These are phyloP conservation scores for Triplophysa tibetana DNA, from an alignment of 2,113 vertebrate genomes.

Conservation along the genomic window DNA sequence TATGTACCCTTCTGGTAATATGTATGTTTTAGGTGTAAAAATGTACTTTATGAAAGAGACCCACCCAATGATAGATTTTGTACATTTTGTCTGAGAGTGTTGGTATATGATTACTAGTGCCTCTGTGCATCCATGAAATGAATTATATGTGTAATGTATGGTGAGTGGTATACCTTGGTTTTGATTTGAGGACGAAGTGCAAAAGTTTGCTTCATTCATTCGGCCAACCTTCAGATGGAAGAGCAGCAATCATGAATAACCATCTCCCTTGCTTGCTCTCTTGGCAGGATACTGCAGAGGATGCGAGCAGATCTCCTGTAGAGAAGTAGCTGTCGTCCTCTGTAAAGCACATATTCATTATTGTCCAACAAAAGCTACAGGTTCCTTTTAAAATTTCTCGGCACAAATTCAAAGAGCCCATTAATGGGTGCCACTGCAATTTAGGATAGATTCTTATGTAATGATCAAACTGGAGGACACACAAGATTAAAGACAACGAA, in stretches of 20 bases:
- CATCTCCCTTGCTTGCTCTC: neutral
- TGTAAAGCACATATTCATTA: slow-evolving; percentile 46
- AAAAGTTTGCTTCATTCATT: neutral
- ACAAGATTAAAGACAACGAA: neutral
- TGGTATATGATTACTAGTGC: neutral
- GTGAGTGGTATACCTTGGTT: slow-evolving; percentile 1
- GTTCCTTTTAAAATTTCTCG: slow-evolving; percentile 23
- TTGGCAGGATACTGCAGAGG: slow-evolving; percentile 14
- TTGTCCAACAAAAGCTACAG: slow-evolving; percentile 24
- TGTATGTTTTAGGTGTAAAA: too few relatives aligned
- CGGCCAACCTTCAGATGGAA: slow-evolving; percentile 31
- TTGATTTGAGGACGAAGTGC: slow-evolving; percentile 4
- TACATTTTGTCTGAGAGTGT: too few relatives aligned
- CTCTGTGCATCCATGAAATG: neutral
- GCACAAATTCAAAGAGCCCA: slow-evolving; percentile 37
- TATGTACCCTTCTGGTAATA: too few relatives aligned
- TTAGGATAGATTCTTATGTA: slow-evolving; percentile 8
- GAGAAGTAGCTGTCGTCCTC: slow-evolving; percentile 25
- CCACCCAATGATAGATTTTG: too few relatives aligned
- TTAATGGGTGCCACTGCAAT: slow-evolving; percentile 36
- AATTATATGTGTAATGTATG: neutral
- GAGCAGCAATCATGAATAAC: neutral
- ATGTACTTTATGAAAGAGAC: too few relatives aligned
- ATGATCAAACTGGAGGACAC: neutral
- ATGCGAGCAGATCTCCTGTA: slow-evolving; percentile 8